Evolutionary conservation across 2,888 invertebrate genomes (phyloP).

Genomic region (Fragum whitleyi): DNA sequence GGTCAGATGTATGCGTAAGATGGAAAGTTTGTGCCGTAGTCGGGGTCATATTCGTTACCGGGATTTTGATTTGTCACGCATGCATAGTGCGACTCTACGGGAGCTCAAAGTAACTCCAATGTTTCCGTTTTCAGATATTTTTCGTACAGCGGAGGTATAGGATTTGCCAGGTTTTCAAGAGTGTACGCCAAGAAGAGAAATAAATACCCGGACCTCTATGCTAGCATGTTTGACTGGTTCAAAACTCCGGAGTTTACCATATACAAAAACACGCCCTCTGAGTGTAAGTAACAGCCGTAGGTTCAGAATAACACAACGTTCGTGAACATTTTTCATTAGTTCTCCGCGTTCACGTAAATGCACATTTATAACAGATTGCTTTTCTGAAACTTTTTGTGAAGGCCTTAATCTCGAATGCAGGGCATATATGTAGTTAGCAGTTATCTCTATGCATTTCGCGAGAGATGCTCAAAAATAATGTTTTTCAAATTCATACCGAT

Average conservation of each 20-base stretch:
- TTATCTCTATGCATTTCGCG: too few relatives aligned
- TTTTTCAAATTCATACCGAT: too few relatives aligned
- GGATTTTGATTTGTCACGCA: too few relatives aligned
- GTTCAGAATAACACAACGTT: background rate
- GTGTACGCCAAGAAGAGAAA: slow-evolving; percentile 38
- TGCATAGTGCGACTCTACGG: too few relatives aligned
- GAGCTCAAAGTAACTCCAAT: too few relatives aligned
- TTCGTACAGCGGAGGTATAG: slow-evolving; percentile 42
- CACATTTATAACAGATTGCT: background rate
- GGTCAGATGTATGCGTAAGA: too few relatives aligned
- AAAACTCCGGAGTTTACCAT: slow-evolving; percentile 39
- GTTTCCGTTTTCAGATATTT: slow-evolving; percentile 55
- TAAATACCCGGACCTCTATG: slow-evolving; percentile 40
- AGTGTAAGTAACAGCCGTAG: slow-evolving; percentile 49
- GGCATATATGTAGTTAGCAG: too few relatives aligned
- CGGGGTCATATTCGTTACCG: too few relatives aligned
- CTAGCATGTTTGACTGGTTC: slow-evolving; percentile 53
- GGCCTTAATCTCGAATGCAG: too few relatives aligned
- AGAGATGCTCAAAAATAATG: too few relatives aligned
- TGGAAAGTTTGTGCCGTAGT: too few relatives aligned
- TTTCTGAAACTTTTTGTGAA: too few relatives aligned
- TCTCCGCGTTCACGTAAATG: background rate
- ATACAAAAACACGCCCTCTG: slow-evolving; percentile 49
- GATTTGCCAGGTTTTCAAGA: slow-evolving; percentile 51
- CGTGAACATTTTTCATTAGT: background rate